A percentile compares a stretch with the other conserved stretches of the same genome.
These are phyloP conservation scores for Baryphthengus martii DNA, from an alignment of 2,113 vertebrate species.

Conservation along the genomic window DNA sequence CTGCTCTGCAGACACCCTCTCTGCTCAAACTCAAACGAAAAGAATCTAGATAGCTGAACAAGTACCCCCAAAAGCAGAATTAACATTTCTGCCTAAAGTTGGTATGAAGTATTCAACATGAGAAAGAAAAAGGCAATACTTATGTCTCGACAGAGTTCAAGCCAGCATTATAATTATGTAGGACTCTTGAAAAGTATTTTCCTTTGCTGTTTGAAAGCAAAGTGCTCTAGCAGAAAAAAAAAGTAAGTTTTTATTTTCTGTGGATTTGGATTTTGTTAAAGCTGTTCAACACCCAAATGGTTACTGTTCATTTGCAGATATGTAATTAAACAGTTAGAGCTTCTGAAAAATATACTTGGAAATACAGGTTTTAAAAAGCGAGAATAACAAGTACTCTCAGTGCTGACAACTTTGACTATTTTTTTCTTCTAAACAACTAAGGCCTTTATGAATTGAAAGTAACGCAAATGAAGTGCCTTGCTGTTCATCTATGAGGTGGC, in stretches of 20 bases:
- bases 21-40: not conserved
- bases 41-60: not conserved
- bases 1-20: not conserved
- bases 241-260: not conserved
- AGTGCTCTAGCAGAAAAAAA: not conserved
- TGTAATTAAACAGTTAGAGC: not conserved
- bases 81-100: not conserved
- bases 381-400: not conserved
- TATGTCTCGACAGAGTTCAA: not conserved
- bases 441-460: not conserved
- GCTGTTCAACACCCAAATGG: not conserved
- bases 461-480: not conserved
- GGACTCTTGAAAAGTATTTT: not conserved
- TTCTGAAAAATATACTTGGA: not conserved
- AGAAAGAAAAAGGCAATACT: not conserved
- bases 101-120: not conserved
- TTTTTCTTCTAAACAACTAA: not conserved
- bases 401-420: not conserved
- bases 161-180: not conserved
- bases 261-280: not conserved
- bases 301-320: not conserved
- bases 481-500: rapidly evolving
- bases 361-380: not conserved
- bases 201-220: not conserved
- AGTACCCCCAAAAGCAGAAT: not conserved